Base-by-base conservation (phyloP, 2,113 vertebrate genomes). In the Coryphaenoides rupestris region DNA sequence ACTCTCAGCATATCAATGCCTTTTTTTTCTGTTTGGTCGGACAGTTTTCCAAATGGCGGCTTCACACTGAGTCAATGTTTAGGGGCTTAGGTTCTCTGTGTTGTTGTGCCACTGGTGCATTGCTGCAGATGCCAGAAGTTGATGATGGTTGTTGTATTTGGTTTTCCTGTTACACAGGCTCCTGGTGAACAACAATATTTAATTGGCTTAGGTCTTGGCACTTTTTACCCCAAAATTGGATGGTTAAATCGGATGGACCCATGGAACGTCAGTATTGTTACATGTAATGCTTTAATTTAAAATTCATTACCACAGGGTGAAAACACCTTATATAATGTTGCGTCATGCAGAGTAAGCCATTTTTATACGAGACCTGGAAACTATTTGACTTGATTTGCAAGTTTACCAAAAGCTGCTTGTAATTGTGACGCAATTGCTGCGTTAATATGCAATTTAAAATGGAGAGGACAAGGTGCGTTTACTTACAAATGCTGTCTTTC, bases 1-100 rank as follows among this genome's bases (percentile, higher is more conserved):
- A 60, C 55, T 74, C 28, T 75, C 57, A 81, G 78, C 76, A 83
- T 49, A 70, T 73, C 73, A 26, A 33, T 60, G 76, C 45, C 50
- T 72, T 69, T 58, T 65, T 46, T 58, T 69, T 72, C 21, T 56
- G 58, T 72, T 66, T 61, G 57, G 58, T 56, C 66, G 60, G 62
- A 66, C 13, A 70, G 19, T 81, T 72, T 66, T 64, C 19, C 24
- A 75, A 74, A 72, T 69, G 63, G 45, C 3, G 13, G 56, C 22
- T 63, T 55, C 65, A 62, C 14, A 24, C 21, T 57, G 66, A 55
- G 15, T 21, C 23, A 53, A 62, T 52, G 49, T 0, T n/a, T 60
- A 58, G 47, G 56, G 49, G 12, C 62, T 28, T 5, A 21, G 65
- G 33, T 33, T 68, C 50, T 52, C 59, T 62, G 33, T 74, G 33